Conservation (phyloP, 1,140 invertebrate species). For the Lysiphlebus fabarum region DNA sequence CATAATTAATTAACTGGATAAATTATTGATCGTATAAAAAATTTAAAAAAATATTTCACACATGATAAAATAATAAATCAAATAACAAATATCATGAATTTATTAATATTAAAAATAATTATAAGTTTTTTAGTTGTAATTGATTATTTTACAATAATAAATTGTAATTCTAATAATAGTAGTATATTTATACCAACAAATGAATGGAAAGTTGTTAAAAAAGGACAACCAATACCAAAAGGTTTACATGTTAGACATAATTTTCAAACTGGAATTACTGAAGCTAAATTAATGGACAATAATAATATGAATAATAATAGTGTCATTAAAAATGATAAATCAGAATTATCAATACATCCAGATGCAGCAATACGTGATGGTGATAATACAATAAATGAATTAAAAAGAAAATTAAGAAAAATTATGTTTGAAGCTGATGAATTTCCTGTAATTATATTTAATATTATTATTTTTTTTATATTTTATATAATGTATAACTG, state of each 20-base stretch:
- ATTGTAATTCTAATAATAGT: conserved; percentile 39
- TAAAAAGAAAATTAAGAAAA: conserved; percentile 42
- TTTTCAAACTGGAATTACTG: conserved; percentile 67
- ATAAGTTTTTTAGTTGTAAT: too few relatives aligned
- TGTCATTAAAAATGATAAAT: conserved; percentile 36
- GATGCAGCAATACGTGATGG: conserved; percentile 34
- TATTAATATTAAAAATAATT: too few relatives aligned
- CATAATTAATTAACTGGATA: too few relatives aligned
- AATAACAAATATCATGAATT: too few relatives aligned
- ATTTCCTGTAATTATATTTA: conserved; percentile 19
- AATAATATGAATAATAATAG: conserved; percentile 46
- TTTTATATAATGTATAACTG: too few relatives aligned
- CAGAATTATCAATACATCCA: conserved; percentile 39
- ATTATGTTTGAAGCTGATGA: conserved; percentile 32
- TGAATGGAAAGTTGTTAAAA: conserved; percentile 61
- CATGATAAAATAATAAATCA: too few relatives aligned
- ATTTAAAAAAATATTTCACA: too few relatives aligned
- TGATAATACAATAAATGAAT: conserved; percentile 36
- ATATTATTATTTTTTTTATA: too few relatives aligned
- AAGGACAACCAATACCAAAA: conserved; percentile 66
- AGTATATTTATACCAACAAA: conserved; percentile 57
- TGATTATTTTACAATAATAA: not conserved
- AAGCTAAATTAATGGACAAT: conserved; percentile 70
- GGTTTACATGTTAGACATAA: conserved; percentile 75
- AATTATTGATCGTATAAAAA: too few relatives aligned